phyloP scores from a whole-genome alignment of 2,797 vertebrate genomes.

The Paratrypauchen microcephalus region DNA sequence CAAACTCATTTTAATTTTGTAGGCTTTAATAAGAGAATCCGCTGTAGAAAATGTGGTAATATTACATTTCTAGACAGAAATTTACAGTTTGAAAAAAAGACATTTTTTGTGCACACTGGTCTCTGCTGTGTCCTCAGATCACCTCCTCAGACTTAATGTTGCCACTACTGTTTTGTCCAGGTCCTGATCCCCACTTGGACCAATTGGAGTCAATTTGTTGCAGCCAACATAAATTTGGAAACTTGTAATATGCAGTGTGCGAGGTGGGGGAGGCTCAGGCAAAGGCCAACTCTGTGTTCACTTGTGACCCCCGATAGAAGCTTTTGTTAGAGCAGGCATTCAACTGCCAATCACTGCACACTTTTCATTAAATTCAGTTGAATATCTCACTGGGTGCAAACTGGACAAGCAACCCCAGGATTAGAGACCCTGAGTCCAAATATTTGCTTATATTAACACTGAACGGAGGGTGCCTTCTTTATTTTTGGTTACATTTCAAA shows the following conservation, averaged over 20 bases:
- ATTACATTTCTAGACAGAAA: neutral
- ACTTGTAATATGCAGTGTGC: constrained; percentile 81
- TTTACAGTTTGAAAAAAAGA: neutral
- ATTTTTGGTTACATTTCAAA: neutral
- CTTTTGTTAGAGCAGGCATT: constrained; percentile 82
- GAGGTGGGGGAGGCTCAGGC: constrained; percentile 75
- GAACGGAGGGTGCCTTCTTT: neutral
- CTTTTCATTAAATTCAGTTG: constrained; percentile 85
- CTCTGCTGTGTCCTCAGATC: constrained; percentile 42
- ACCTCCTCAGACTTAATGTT: constrained; percentile 51
- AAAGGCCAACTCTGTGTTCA: constrained; percentile 82
- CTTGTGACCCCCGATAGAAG: constrained; percentile 77
- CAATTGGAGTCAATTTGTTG: constrained; percentile 86
- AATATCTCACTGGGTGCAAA: constrained; percentile 69
- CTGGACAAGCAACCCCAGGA: constrained; percentile 65
- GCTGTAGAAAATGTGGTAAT: neutral
- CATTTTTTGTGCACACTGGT: constrained; percentile 1
- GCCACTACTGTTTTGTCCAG: constrained; percentile 69
- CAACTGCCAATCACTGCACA: constrained; percentile 84
- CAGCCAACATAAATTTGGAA: constrained; percentile 85
- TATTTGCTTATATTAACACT: neutral
- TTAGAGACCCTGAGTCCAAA: constrained; percentile 42
- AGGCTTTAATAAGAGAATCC: neutral
- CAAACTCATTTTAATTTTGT: neutral
- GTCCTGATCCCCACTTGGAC: constrained; percentile 81